Evolutionary conservation across 2,113 vertebrate genomes (phyloP).

Genomic region (Lamprologus lemairii): DNA sequence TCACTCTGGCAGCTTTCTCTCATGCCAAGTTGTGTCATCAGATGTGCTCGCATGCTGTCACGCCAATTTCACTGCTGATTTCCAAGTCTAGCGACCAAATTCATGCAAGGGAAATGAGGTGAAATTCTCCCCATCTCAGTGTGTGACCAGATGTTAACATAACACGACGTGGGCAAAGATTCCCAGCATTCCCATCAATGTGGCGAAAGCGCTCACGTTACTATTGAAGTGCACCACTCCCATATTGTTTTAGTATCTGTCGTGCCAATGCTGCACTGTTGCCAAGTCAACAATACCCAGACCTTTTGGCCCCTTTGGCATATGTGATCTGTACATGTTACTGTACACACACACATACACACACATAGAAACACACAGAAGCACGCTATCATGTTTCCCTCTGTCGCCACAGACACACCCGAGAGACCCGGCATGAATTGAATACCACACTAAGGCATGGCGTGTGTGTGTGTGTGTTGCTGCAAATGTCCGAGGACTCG

Average conservation of each 20-base stretch:
- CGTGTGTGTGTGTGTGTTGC: too few relatives aligned
- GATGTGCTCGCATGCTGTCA: not conserved
- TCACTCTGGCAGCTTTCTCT: not conserved
- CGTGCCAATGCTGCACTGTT: not conserved
- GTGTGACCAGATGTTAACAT: not conserved
- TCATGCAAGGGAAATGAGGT: not conserved
- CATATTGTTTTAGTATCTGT: not conserved
- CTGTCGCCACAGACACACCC: too few relatives aligned
- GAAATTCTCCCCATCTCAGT: not conserved
- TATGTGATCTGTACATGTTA: not conserved
- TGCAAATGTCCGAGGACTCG: too few relatives aligned
- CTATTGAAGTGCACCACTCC: constrained; percentile 1
- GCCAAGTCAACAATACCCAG: constrained; percentile 15
- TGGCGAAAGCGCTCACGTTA: not conserved
- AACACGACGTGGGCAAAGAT: not conserved
- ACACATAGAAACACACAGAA: too few relatives aligned
- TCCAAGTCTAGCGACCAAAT: not conserved
- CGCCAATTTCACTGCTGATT: not conserved
- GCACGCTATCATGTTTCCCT: too few relatives aligned
- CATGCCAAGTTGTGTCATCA: not conserved
- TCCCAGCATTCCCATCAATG: not conserved
- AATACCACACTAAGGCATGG: too few relatives aligned
- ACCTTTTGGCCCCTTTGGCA: constrained; percentile 39
- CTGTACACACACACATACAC: not conserved
- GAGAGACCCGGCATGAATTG: too few relatives aligned